Evolutionary conservation across 2,888 invertebrate genomes (phyloP), one percentile per base, ranked within the genome.

Genomic region (Trissolcus brochymenae): DNA sequence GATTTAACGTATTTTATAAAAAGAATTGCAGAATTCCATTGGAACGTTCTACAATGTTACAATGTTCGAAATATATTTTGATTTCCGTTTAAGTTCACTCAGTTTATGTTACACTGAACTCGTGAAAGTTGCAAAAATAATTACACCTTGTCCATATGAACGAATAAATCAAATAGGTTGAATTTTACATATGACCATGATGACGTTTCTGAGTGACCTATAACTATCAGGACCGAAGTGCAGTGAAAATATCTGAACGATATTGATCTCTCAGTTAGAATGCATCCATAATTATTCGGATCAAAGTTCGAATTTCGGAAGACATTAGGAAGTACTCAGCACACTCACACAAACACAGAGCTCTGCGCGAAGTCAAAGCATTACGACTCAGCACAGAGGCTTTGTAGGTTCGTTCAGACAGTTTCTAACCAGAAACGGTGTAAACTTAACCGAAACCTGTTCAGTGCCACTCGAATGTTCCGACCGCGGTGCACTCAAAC

Each of bases 361-460:
- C 19, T 16, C 40, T 11, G 17, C 43, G 21, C 56, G 7, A 41
- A 62, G 51, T 57, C 71, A 72, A 72, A 72, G 71, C 59, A 53
- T 64, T 62, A 51, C 56, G 46, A 62, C 55, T 61, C 25, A 56
- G 50, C 55, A 49, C 43, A 71, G 51, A 54, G 54, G 64, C 65
- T 50, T 72, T 72, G 59, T 72, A 59, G 14, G 72, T 59, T 53
- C 59, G 65, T 65, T 65, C 59, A 59, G 59, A 64, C 64, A 71
- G 64, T 46, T 53, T 53, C 46, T 43, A 71, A 56, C 53, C 59
- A 43, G 54, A 50, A 57, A 59, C 72, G 59, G 25, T 65, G 59
- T 72, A 65, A 72, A 72, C 65, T 53, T 53, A 53, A 59, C 72
- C 72, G 54, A 72, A 71, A 64, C 49, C 54, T 59, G 65, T 65